Evolutionary conservation across 2,797 vertebrate species (phyloP).

Genomic region (Melanotaenia pygmaea): DNA sequence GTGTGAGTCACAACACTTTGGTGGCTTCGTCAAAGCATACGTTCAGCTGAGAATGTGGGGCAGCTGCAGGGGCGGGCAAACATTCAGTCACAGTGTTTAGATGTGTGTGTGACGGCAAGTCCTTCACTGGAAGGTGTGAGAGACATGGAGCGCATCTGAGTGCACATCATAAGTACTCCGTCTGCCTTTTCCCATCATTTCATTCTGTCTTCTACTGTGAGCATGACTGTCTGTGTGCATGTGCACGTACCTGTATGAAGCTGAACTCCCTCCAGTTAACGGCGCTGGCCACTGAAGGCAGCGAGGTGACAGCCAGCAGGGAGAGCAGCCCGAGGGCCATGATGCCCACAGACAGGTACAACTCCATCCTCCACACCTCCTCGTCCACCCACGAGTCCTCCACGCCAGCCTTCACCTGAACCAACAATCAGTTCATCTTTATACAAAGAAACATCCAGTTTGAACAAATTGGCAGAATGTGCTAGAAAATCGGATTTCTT

Average conservation of each 20-base stretch:
- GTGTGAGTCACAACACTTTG: constrained; percentile 60
- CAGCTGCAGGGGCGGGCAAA: constrained; percentile 39
- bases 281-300: constrained; percentile 91
- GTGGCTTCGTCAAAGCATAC: constrained; percentile 52
- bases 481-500: too few relatives aligned
- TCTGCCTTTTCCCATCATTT: not conserved
- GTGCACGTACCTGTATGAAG: constrained; percentile 87
- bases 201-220: not conserved
- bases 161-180: not conserved
- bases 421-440: too few relatives aligned
- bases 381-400: constrained; percentile 86
- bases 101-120: constrained; percentile 14
- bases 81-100: constrained; percentile 20
- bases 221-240: not conserved
- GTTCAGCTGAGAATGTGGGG: constrained; percentile 56
- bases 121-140: not conserved
- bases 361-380: constrained; percentile 95
- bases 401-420: constrained; percentile 82
- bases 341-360: constrained; percentile 93
- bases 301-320: constrained; percentile 91
- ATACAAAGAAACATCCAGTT: too few relatives aligned
- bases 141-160: not conserved
- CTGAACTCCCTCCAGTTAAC: constrained; percentile 98
- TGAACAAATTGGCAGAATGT: too few relatives aligned
- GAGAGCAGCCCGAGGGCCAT: constrained; percentile 92